phyloP scores from a whole-genome alignment of 2,113 vertebrate genomes.

The Corynorhinus townsendii region DNA sequence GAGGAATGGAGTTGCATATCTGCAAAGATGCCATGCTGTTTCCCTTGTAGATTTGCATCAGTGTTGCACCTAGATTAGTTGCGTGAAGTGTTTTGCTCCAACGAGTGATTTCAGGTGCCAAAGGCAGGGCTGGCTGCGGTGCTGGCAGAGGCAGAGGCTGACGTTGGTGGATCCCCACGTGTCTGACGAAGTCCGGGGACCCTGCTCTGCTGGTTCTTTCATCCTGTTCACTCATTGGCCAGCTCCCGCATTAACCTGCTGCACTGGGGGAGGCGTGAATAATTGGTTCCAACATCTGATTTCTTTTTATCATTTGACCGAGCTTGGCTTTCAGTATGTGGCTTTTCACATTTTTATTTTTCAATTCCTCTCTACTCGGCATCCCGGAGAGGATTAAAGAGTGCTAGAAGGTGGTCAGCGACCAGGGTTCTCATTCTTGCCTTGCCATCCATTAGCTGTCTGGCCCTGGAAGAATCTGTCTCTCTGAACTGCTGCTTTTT shows the following conservation, averaged over 20 bases:
- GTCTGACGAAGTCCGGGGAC: not conserved
- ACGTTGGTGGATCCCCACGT: not conserved
- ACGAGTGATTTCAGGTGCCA: not conserved
- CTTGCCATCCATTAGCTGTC: slow-evolving; percentile 31
- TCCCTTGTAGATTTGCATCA: not conserved
- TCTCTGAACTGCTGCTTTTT: slow-evolving; percentile 32
- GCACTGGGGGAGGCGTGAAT: not conserved
- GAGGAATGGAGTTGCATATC: not conserved
- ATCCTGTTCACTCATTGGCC: not conserved
- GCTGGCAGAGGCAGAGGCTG: not conserved
- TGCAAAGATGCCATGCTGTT: not conserved
- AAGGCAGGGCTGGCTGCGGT: not conserved
- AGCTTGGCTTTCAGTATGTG: not conserved
- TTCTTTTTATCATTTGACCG: not conserved
- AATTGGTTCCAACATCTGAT: not conserved
- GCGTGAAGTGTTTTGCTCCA: not conserved
- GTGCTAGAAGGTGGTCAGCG: slow-evolving; percentile 14
- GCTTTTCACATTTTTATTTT: slow-evolving; percentile 27
- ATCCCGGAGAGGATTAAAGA: slow-evolving; percentile 33
- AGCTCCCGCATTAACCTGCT: not conserved
- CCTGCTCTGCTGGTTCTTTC: not conserved
- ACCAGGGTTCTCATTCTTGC: not conserved
- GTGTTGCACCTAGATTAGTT: not conserved
- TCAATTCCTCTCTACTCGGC: not conserved
- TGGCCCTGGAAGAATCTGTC: not conserved